phyloP scores from a whole-genome alignment of 2,797 vertebrate genomes.

The Steatocranus sp. region DNA sequence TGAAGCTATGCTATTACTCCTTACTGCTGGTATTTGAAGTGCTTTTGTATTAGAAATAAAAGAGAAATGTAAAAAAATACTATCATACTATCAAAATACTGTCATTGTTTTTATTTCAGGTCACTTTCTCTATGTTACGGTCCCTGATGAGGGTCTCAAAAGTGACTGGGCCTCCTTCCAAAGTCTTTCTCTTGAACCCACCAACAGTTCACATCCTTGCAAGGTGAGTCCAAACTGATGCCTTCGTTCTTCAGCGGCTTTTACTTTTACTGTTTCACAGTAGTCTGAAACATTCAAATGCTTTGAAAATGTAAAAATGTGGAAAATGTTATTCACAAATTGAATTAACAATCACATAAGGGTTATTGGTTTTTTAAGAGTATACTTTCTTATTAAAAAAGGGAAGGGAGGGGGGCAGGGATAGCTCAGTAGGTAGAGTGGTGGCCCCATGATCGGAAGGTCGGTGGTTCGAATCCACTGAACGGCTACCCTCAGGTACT shows the following conservation, averaged over 20 bases:
- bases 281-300: not conserved
- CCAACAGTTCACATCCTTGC: constrained; percentile 65
- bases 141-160: constrained; percentile 39
- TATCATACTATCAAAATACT: too few species aligned
- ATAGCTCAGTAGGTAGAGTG: not conserved
- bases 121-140: constrained; percentile 75
- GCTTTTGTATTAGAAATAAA: not conserved
- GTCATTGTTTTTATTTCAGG: constrained; percentile 55
- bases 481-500: not conserved
- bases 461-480: not conserved
- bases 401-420: accelerated
- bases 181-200: constrained; percentile 68
- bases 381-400: not conserved
- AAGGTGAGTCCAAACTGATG: constrained; percentile 56
- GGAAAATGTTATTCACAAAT: not conserved
- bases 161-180: constrained; percentile 74
- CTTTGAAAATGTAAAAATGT: not conserved
- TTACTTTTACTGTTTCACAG: not conserved
- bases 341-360: not conserved
- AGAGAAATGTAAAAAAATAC: not conserved
- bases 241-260: not conserved
- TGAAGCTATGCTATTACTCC: not conserved
- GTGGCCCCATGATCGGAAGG: not conserved
- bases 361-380: not conserved
- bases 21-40: not conserved